Evolutionary conservation across 2,888 invertebrate species (phyloP).

Genomic region (Nysson spinosus): DNA sequence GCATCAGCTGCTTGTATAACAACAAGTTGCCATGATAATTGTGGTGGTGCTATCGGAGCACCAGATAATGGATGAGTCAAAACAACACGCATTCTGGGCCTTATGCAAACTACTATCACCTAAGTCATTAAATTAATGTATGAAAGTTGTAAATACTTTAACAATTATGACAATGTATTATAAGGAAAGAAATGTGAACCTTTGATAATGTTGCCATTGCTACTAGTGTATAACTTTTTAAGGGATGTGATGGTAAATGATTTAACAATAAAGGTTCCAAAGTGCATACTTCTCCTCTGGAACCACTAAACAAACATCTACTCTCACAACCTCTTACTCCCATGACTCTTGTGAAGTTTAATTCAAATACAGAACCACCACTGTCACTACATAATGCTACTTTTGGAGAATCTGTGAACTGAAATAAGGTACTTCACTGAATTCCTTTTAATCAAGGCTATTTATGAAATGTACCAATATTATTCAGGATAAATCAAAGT

Average conservation of each 20-base stretch:
- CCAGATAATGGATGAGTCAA: constrained; percentile 88
- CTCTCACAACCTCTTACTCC: constrained; percentile 93
- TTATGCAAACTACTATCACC: constrained; percentile 88
- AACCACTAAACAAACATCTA: constrained; percentile 97
- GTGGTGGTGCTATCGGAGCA: constrained; percentile 87
- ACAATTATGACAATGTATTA: not conserved
- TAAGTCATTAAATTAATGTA: constrained; percentile 70
- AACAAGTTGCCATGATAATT: constrained; percentile 95
- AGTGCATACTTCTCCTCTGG: constrained; percentile 94
- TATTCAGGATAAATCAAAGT: not conserved
- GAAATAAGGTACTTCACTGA: constrained; percentile 7
- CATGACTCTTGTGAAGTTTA: constrained; percentile 91
- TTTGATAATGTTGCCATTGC: constrained; percentile 97
- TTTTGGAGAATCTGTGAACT: constrained; percentile 86
- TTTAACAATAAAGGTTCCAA: constrained; percentile 84
- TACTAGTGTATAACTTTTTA: constrained; percentile 87
- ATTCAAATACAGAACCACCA: constrained; percentile 96
- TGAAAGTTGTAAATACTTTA: constrained; percentile 53
- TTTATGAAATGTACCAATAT: not conserved
- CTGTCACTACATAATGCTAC: constrained; percentile 92
- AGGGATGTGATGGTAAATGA: constrained; percentile 81
- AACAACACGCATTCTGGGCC: constrained; percentile 87
- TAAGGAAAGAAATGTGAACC: constrained; percentile 79
- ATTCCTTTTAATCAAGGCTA: not conserved
- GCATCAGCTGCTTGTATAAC: constrained; percentile 86